phyloP scores from a whole-genome alignment of 2,797 vertebrate genomes.

The Melopsittacus undulatus region DNA sequence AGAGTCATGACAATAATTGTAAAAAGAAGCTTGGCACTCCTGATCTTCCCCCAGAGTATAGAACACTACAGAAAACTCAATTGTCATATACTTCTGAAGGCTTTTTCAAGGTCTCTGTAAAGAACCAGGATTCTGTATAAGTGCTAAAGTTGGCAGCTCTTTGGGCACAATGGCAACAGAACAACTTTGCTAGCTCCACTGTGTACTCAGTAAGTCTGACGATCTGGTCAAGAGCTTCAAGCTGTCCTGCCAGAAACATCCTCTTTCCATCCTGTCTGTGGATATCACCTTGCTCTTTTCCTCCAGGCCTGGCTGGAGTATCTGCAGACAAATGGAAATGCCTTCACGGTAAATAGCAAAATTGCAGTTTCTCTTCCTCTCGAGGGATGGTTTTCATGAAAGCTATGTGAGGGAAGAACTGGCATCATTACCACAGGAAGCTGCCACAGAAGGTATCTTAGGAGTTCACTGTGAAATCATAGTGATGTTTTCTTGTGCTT shows the following conservation, averaged over 20 bases:
- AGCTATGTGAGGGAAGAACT: not conserved
- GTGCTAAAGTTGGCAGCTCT: not conserved
- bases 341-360: not conserved
- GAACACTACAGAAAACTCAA: not conserved
- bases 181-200: not conserved
- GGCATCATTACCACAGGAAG: too few relatives aligned
- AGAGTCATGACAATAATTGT: not conserved
- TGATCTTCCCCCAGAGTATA: not conserved
- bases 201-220: not conserved
- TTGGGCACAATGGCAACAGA: not conserved
- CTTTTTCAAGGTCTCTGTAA: not conserved
- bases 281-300: not conserved
- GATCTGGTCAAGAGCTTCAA: not conserved
- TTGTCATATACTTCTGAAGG: not conserved
- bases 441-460: not conserved
- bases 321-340: not conserved
- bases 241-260: not conserved
- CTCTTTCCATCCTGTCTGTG: not conserved
- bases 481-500: not conserved
- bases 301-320: not conserved
- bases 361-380: not conserved
- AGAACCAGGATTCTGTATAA: not conserved
- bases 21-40: not conserved
- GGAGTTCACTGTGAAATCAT: not conserved
- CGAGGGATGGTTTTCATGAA: not conserved